phyloP scores from a whole-genome alignment of 2,113 vertebrate species.

The Laticauda colubrina region DNA sequence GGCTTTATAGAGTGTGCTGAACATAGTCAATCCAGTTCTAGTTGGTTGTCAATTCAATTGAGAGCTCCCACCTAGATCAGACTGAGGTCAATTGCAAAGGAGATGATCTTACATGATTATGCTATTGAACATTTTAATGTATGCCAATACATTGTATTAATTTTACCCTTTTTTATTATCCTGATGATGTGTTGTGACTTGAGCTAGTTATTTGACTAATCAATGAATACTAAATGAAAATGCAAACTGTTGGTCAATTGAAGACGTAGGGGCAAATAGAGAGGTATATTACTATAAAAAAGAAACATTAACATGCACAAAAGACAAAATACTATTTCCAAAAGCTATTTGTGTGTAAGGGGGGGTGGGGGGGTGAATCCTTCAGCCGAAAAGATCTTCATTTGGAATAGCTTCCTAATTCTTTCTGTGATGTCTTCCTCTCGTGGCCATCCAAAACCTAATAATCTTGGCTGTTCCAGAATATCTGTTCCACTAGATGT shows the following conservation, averaged over 20 bases:
- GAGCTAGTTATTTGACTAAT: background rate
- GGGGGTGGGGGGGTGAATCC: rapidly evolving
- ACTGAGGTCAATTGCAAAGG: background rate
- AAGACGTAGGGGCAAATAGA: background rate
- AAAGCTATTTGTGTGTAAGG: background rate
- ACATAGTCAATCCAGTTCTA: background rate
- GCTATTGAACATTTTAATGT: background rate
- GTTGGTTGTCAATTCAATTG: background rate
- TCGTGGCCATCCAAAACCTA: background rate
- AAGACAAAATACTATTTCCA: background rate
- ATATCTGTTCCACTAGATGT: background rate
- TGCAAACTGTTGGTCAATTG: background rate
- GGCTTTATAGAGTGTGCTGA: background rate
- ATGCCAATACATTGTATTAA: background rate
- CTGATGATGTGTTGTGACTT: background rate
- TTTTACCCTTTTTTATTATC: background rate
- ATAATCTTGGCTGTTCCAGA: background rate
- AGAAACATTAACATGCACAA: background rate
- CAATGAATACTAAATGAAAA: background rate
- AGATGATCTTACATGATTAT: background rate
- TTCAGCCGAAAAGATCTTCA: background rate
- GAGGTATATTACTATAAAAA: background rate
- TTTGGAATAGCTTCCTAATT: background rate
- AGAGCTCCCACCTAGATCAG: background rate
- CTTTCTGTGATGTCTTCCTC: background rate